A percentile compares a stretch with the other conserved stretches of the same genome.
Evolutionary conservation across 1,140 invertebrate genomes (phyloP).

Genomic region (Leucophenga varia): DNA sequence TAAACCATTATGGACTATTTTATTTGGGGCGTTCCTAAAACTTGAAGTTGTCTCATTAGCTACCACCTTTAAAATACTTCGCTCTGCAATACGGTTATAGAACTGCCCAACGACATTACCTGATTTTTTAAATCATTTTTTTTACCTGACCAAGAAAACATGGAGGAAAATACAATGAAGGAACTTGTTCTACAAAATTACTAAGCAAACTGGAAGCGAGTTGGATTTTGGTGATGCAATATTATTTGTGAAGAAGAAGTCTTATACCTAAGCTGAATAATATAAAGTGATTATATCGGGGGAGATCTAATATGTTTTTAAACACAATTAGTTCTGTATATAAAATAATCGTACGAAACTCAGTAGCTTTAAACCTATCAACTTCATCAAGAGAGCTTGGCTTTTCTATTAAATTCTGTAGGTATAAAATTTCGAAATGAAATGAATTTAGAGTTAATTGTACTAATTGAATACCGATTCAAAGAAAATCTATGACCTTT

Average conservation of each 20-base stretch:
- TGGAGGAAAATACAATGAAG: conserved; percentile 1
- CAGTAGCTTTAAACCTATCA: neutral
- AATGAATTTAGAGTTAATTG: neutral
- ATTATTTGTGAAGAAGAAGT: conserved; percentile 7
- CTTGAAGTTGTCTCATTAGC: neutral
- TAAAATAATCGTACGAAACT: neutral
- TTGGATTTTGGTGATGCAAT: conserved; percentile 5
- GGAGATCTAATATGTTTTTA: conserved; percentile 1
- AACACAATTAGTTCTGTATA: neutral
- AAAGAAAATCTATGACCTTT: conserved; percentile 4
- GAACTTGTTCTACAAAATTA: conserved; percentile 7
- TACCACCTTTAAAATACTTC: conserved; percentile 1
- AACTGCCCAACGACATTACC: too few species aligned
- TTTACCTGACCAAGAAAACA: conserved; percentile 5
- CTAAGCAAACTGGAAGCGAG: conserved; percentile 3
- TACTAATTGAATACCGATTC: neutral
- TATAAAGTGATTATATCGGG: conserved; percentile 1
- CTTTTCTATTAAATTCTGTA: neutral
- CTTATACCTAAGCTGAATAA: conserved; percentile 4
- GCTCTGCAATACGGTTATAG: neutral
- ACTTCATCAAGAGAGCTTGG: conserved; percentile 1
- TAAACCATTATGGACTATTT: neutral
- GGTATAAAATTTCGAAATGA: neutral
- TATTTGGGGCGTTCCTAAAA: neutral
- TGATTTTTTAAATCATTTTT: conserved; percentile 1